Conservation (phyloP, 1,140 invertebrate genomes). For the Plectus sambesii region DNA sequence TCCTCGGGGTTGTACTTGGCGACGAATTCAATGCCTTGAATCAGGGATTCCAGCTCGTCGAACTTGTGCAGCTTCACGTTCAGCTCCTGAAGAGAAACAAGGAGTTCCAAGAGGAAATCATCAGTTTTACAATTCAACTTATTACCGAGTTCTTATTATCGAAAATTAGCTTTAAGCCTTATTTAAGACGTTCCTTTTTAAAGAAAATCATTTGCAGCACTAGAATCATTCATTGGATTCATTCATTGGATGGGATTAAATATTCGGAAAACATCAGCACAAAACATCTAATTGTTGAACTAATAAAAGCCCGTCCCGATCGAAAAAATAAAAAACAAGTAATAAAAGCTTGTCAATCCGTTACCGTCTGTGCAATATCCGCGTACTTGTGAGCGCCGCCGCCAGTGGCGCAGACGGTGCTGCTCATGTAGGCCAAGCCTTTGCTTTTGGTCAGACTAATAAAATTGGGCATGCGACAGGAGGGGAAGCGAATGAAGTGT, state of each 20-base stretch:
- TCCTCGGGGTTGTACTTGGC: constrained; percentile 67
- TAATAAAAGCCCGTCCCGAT: too few relatives aligned
- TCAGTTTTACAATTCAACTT: too few relatives aligned
- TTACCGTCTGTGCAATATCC: constrained; percentile 74
- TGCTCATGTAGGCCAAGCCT: constrained; percentile 83
- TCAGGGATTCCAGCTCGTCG: constrained; percentile 88
- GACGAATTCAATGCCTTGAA: constrained; percentile 85
- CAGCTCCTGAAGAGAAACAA: constrained; percentile 60
- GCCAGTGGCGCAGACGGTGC: constrained; percentile 92
- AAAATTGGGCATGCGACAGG: constrained; percentile 85
- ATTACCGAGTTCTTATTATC: too few relatives aligned
- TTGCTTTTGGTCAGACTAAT: constrained; percentile 81
- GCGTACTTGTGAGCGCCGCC: constrained; percentile 97
- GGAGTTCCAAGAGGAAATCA: background rate
- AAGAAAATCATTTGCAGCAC: too few relatives aligned
- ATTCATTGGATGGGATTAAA: too few relatives aligned
- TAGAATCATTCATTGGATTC: too few relatives aligned
- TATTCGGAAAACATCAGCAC: too few relatives aligned
- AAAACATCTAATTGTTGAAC: too few relatives aligned
- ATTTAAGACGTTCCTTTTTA: too few relatives aligned
- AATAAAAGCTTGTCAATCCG: too few relatives aligned
- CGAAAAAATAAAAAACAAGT: too few relatives aligned
- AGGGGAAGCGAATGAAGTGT: constrained; percentile 96
- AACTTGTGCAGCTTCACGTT: constrained; percentile 85
- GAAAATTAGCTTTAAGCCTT: too few relatives aligned